phyloP scores from a whole-genome alignment of 2,888 invertebrate species.

The Tetragnatha montana region DNA sequence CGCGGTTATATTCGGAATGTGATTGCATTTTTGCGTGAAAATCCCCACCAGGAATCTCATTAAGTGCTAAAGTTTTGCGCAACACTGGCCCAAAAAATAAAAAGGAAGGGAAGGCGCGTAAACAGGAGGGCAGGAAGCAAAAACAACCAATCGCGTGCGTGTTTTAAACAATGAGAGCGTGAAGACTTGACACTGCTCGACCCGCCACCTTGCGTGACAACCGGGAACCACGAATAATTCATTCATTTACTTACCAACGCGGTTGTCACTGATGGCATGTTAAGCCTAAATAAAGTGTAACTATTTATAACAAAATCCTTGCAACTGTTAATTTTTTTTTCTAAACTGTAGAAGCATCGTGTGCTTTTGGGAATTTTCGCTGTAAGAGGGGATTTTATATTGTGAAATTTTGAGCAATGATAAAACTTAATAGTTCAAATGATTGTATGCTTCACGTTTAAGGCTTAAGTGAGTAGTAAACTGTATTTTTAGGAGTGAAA shows the following conservation, averaged over 20 bases:
- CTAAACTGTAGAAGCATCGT: too few species aligned
- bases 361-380: too few species aligned
- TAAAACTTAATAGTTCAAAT: too few species aligned
- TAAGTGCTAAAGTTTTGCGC: constrained; percentile 62
- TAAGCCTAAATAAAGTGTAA: constrained; percentile 30
- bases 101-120: neutral
- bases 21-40: constrained; percentile 61
- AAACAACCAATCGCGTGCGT: constrained; percentile 61
- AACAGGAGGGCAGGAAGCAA: constrained; percentile 25
- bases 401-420: too few species aligned
- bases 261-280: constrained; percentile 41
- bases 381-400: too few species aligned
- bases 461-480: too few species aligned
- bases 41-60: constrained; percentile 52
- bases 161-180: constrained; percentile 43
- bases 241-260: constrained; percentile 34
- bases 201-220: constrained; percentile 51
- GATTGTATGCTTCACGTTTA: too few species aligned
- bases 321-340: neutral
- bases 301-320: constrained; percentile 32
- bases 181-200: constrained; percentile 58
- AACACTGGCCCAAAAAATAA: constrained; percentile 19
- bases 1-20: constrained; percentile 47
- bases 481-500: too few species aligned
- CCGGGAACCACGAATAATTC: constrained; percentile 43